A percentile compares a stretch with the other conserved stretches of the same genome.
phyloP scores from a whole-genome alignment of 2,888 invertebrate genomes.

The Mythimna lalbum region DNA sequence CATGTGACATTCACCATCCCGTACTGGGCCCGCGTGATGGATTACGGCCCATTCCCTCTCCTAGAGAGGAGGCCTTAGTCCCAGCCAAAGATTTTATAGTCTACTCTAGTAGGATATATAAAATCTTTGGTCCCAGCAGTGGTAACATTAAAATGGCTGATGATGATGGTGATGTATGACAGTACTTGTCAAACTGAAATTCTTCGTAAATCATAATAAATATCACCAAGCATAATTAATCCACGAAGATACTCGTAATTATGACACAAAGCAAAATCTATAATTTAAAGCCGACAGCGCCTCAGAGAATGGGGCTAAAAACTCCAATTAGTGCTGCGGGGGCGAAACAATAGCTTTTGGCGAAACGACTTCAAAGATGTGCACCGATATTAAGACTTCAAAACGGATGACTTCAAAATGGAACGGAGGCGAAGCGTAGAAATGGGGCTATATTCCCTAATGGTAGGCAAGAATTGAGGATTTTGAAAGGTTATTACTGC shows the following conservation, averaged over 20 bases:
- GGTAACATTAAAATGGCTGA: too few relatives aligned
- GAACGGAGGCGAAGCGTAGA: constrained; percentile 43
- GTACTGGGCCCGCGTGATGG: too few relatives aligned
- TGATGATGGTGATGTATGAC: too few relatives aligned
- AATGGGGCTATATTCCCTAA: constrained; percentile 53
- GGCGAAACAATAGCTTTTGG: constrained; percentile 60
- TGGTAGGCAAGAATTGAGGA: constrained; percentile 51
- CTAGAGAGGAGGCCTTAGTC: too few relatives aligned
- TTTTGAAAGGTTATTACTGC: constrained; percentile 48
- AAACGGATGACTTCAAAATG: constrained; percentile 40
- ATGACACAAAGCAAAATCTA: constrained; percentile 56
- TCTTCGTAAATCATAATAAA: constrained; percentile 24
- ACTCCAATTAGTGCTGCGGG: constrained; percentile 58
- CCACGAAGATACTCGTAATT: constrained; percentile 38
- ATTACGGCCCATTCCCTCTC: too few relatives aligned
- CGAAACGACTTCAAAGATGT: constrained; percentile 56
- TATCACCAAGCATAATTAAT: constrained; percentile 44
- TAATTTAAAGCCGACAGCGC: constrained; percentile 34
- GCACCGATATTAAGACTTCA: constrained; percentile 58
- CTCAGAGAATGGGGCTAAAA: constrained; percentile 55
- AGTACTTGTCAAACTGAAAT: too few relatives aligned
- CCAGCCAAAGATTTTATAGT: too few relatives aligned
- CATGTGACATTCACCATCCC: too few relatives aligned
- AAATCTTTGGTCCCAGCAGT: too few relatives aligned
- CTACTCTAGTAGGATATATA: too few relatives aligned